These are phyloP conservation scores for Glareola pratincola DNA, from an alignment of 2,113 vertebrate species.

Conservation along the genomic window DNA sequence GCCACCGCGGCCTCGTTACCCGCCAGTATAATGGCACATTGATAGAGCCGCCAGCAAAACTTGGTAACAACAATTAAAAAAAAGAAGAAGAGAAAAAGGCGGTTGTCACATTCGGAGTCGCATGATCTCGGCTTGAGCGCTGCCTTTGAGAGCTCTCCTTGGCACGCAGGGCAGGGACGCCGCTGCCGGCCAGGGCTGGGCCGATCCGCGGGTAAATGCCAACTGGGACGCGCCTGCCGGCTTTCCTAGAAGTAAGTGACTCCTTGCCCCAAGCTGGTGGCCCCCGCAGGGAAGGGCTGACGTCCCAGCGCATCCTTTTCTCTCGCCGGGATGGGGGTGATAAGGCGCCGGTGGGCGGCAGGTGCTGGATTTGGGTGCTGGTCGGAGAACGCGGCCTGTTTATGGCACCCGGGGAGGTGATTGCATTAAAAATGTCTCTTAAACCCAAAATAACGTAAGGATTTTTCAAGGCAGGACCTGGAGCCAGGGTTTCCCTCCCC, in stretches of 20 bases:
- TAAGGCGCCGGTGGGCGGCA: background rate
- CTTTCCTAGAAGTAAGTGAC: background rate
- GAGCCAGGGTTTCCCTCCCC: background rate
- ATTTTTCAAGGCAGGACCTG: background rate
- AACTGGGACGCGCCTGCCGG: background rate
- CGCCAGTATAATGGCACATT: background rate
- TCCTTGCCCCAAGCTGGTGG: background rate
- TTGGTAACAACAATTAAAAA: background rate
- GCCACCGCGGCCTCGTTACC: background rate
- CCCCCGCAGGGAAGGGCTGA: background rate
- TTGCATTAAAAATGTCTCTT: background rate
- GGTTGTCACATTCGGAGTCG: background rate
- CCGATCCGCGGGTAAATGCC: background rate
- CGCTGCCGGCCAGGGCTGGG: background rate
- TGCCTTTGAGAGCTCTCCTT: constrained; percentile 18
- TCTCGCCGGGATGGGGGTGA: background rate
- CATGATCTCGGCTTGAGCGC: background rate
- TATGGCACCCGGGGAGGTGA: fast-evolving
- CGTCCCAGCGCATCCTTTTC: background rate
- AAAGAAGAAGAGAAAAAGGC: background rate
- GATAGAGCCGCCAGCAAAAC: constrained; percentile 8
- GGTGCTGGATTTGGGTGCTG: background rate
- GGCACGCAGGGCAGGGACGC: background rate
- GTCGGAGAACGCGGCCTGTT: fast-evolving
- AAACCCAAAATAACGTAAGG: background rate